Conservation (phyloP, 2,113 vertebrate genomes). For the Sarotherodon lohbergeri region DNA sequence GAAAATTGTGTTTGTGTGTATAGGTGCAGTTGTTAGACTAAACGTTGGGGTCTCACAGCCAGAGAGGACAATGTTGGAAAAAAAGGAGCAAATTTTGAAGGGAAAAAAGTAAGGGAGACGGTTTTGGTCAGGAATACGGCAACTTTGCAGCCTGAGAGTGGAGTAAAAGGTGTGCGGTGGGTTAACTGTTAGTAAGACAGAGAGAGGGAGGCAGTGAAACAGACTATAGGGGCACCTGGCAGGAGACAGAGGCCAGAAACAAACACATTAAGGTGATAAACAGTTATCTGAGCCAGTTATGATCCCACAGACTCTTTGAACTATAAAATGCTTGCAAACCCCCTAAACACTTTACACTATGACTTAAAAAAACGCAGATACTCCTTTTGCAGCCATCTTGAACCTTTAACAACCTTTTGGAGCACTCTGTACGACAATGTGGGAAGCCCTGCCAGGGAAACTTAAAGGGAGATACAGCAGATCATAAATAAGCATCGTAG, state of each 20-base stretch:
- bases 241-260: neutral
- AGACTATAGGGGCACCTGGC: neutral
- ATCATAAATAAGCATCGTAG: constrained; percentile 60
- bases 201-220: neutral
- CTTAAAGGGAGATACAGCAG: constrained; percentile 28
- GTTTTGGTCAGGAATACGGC: neutral
- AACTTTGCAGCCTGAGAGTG: neutral
- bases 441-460: constrained; percentile 15
- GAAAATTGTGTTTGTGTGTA: neutral
- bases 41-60: constrained; percentile 48
- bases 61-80: constrained; percentile 33
- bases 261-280: neutral
- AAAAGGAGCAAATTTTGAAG: constrained; percentile 41
- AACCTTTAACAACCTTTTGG: constrained; percentile 39
- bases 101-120: neutral
- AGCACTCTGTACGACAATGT: neutral
- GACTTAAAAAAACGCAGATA: constrained; percentile 11
- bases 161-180: neutral
- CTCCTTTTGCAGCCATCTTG: constrained; percentile 22
- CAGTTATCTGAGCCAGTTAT: neutral
- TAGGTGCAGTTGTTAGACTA: constrained; percentile 28
- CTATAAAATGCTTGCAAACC: neutral
- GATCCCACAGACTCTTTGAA: constrained; percentile 5
- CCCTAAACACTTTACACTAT: neutral
- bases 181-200: neutral